Evolutionary conservation across 2,888 invertebrate species (phyloP).

Genomic region (Drosophila anomelani): DNA sequence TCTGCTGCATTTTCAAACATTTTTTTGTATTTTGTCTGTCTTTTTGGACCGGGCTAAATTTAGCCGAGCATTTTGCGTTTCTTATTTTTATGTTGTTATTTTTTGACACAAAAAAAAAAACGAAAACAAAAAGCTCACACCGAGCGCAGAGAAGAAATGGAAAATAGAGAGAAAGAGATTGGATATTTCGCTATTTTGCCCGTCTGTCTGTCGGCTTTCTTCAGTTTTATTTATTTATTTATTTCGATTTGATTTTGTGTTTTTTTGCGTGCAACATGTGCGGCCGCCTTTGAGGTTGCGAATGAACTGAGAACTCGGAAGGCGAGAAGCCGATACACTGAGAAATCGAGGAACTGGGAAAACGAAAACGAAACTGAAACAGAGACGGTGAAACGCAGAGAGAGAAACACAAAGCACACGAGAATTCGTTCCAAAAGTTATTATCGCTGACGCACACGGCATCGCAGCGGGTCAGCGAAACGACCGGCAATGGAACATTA

Average conservation of each 20-base stretch:
- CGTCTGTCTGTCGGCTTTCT: slow-evolving; percentile 1
- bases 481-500: slow-evolving; percentile 21
- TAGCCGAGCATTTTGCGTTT: slow-evolving; percentile 23
- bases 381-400: slow-evolving; percentile 20
- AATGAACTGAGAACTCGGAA: slow-evolving; percentile 72
- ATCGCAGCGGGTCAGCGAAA: slow-evolving; percentile 29
- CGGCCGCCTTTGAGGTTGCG: slow-evolving; percentile 74
- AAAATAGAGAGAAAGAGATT: slow-evolving; percentile 10
- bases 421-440: slow-evolving; percentile 70
- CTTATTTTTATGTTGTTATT: slow-evolving; percentile 12
- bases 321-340: slow-evolving; percentile 6
- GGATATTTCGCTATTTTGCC: slow-evolving; percentile 7
- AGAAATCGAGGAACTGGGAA: slow-evolving; percentile 25
- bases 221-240: slow-evolving; percentile 26
- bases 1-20: slow-evolving; percentile 30
- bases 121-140: slow-evolving; percentile 27
- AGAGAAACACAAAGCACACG: slow-evolving; percentile 37
- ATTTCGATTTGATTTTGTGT: neutral
- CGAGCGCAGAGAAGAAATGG: slow-evolving; percentile 3
- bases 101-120: slow-evolving; percentile 27
- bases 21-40: neutral
- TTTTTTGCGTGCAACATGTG: slow-evolving; percentile 69
- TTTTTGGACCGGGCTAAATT: slow-evolving; percentile 15
- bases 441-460: slow-evolving; percentile 50
- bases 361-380: slow-evolving; percentile 54